phyloP scores from a whole-genome alignment of 2,888 invertebrate genomes.

The Seira sanloemensis region DNA sequence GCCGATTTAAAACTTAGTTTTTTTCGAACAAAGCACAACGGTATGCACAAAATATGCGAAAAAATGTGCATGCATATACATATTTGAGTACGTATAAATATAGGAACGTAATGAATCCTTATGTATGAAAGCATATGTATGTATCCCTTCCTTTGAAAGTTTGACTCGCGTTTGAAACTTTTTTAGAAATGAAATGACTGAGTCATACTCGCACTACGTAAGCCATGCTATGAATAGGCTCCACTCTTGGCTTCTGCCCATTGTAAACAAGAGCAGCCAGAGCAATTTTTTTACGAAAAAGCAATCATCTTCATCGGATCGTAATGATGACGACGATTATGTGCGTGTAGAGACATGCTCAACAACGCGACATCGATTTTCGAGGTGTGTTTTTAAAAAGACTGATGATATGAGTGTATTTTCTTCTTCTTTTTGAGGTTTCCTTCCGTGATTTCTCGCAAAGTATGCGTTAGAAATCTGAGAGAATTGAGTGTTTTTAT shows the following conservation, averaged over 20 bases:
- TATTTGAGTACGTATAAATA: neutral
- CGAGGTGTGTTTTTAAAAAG: neutral
- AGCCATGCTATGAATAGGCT: neutral
- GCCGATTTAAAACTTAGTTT: too few relatives aligned
- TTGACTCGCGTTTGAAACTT: neutral
- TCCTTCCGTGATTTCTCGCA: too few relatives aligned
- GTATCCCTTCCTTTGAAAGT: neutral
- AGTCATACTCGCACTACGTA: neutral
- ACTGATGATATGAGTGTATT: neutral
- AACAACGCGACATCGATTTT: neutral
- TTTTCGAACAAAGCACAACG: neutral
- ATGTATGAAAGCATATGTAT: constrained; percentile 7
- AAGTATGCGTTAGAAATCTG: too few relatives aligned
- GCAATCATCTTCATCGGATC: neutral
- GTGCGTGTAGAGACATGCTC: neutral
- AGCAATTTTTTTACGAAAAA: neutral
- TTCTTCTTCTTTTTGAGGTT: neutral
- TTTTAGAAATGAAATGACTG: neutral
- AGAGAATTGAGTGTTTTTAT: too few relatives aligned
- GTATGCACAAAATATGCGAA: neutral
- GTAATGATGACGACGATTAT: neutral
- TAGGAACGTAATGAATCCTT: too few relatives aligned
- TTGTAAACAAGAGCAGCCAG: neutral
- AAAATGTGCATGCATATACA: neutral
- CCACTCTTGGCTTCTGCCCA: neutral